Evolutionary conservation across 1,140 invertebrate species (phyloP), one percentile per base, ranked within the genome.

Genomic region (Diorhabda carinulata): DNA sequence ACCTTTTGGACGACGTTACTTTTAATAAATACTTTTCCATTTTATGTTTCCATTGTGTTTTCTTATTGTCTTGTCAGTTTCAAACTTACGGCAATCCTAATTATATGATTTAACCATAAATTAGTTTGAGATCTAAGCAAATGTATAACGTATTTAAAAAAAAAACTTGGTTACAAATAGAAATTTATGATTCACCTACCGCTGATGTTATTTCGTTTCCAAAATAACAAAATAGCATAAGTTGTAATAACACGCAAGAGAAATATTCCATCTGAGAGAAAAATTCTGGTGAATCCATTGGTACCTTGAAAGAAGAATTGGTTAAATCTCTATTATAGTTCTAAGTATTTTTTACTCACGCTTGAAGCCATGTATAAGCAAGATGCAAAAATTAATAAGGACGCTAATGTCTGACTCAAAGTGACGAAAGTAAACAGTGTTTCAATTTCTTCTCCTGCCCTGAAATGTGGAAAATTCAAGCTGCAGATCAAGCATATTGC

Each of bases 201-300:
- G 69, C 73, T 67, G 71, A 59, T 42, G 76, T 78, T 4, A 79
- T 73, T 67, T 74, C 68, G 66, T 79, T 78, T 62, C 78, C 78
- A 63, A 75, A 78, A 71, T 72, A 78, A 44, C 74, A 79, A 52
- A 78, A 77, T 42, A 79, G 9, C 2, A 70, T 70, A 42, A 79
- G 72, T 70, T 79, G 73, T 52, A 71, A 66, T 41, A 71, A 67
- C 42, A 76, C 73, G 2, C 77, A 76, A 2, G 70, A 58, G 47
- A 75, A 74, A 60, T 76, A 78, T 58, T 75, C 66, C 25, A 74
- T 10, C 65, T 74, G 68, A 9, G 69, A 70, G 42, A 70, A 70
- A 68, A 76, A 76, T 43, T 66, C 69, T 8, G 72, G 72, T 4
- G 73, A 73, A 7, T 43, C 67, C 44, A 72, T 61, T 8, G 71